These are phyloP conservation scores for Flexamia atlantica DNA, from an alignment of 2,888 invertebrate genomes.

Conservation along the genomic window DNA sequence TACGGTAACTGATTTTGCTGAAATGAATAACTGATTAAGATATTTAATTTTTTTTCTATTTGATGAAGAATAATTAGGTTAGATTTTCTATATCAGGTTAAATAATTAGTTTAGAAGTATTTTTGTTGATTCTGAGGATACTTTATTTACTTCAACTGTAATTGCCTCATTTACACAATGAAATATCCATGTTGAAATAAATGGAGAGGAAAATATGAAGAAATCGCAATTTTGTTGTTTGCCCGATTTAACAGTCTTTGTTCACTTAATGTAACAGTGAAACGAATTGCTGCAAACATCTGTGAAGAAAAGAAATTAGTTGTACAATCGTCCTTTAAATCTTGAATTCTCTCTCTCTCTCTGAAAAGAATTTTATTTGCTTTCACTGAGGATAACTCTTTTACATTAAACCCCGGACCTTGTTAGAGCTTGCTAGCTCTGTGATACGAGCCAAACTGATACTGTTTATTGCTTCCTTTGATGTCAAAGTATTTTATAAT, in stretches of 20 bases:
- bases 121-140: no score
- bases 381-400: slow-evolving; percentile 20
- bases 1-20: no score
- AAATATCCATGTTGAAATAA: slow-evolving; percentile 30
- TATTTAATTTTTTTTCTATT: no score
- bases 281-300: slow-evolving; percentile 29
- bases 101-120: no score
- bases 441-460: neutral
- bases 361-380: slow-evolving; percentile 45
- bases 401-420: neutral
- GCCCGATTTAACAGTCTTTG: slow-evolving; percentile 47
- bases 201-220: slow-evolving; percentile 25
- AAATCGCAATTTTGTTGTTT: slow-evolving; percentile 35
- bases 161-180: neutral
- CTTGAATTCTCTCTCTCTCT: slow-evolving; percentile 51
- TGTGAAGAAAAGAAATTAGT: slow-evolving; percentile 42
- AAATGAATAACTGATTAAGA: no score
- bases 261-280: slow-evolving; percentile 36
- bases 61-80: no score
- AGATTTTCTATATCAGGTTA: no score
- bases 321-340: slow-evolving; percentile 39
- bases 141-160: no score
- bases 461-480: neutral
- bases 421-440: neutral
- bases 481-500: neutral